Evolutionary conservation across 2,113 vertebrate genomes (phyloP).

Genomic region (Rousettus leschenaultii): DNA sequence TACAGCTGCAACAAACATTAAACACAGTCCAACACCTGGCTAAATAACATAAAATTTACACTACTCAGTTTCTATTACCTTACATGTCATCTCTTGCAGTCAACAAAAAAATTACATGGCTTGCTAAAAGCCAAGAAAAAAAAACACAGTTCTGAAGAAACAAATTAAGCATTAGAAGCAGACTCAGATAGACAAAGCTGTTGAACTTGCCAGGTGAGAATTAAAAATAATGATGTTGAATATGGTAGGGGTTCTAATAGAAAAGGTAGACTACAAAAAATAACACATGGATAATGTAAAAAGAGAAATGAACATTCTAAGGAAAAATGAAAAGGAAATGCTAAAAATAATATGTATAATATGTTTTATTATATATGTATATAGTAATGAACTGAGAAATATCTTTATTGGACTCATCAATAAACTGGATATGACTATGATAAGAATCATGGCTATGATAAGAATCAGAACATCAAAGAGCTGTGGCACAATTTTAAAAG

Average conservation of each 20-base stretch:
- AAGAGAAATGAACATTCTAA: background rate
- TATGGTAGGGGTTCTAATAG: background rate
- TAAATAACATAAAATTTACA: background rate
- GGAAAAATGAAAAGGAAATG: background rate
- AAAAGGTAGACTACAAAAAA: background rate
- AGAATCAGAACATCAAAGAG: background rate
- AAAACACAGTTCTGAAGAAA: background rate
- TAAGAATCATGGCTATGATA: background rate
- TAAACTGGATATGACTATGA: background rate
- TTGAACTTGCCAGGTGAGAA: background rate
- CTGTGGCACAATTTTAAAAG: background rate
- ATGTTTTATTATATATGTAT: background rate
- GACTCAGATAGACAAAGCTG: background rate
- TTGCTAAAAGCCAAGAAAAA: too few relatives aligned
- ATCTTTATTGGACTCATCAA: background rate
- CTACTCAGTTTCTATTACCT: background rate
- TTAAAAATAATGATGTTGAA: background rate
- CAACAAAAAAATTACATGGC: background rate
- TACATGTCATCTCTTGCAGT: background rate
- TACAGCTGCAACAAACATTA: background rate
- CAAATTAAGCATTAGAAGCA: background rate
- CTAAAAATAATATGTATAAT: background rate
- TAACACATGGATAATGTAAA: background rate
- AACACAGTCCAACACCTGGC: background rate
- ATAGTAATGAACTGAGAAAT: background rate